Evolutionary conservation across 23 tunicate species (phyloP), one percentile per base, ranked within the genome.

Genomic region (Styela clava): DNA sequence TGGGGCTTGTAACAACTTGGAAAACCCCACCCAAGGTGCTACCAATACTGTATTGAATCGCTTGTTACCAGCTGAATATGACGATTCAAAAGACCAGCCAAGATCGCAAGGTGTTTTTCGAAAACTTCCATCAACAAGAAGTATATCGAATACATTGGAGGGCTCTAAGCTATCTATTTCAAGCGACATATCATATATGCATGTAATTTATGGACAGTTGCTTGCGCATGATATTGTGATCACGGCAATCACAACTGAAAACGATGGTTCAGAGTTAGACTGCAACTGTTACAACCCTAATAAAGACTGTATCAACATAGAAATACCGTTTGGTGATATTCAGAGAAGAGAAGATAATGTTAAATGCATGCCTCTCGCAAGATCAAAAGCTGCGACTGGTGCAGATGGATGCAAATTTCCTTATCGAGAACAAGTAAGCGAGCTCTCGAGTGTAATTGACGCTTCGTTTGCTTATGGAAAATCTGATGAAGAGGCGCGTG

Each of bases 1-100:
- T 35, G 98, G 94, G 22, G 74, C 86, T 9, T 94, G 98, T 36
- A 94, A 94, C 82, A 94, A 94, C 85, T 27, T 87, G 64, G 73
- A 82, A 20, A 82, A 94, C 79, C 63, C 67, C 64, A 87, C 94
- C 44, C 56, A 84, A 34, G 98, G 98, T 24, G 69, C 88, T 52
- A 64, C 94, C 0, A 20, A 69, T 29, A 68, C 86, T 24, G 37
- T 86, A 2, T 71, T 79, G 33, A 84, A 73, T 34, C 67, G 98
- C 62, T 56, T 94, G 34, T 34, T 94, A 23, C 84, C 89, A 0
- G 74, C 98, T 2, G 82, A 73, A 29, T 94, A 94, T 61, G 89
- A 87, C 2, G 94, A 94, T 69, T 61, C 69, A 73, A 23, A 52
- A 81, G 87, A 86, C 34, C 29, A 23, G 5, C 87, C 87, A 25